A percentile compares a stretch with the other conserved stretches of the same genome.
Evolutionary conservation across 2,797 vertebrate genomes (phyloP).

Genomic region (Sebastes diploproa): DNA sequence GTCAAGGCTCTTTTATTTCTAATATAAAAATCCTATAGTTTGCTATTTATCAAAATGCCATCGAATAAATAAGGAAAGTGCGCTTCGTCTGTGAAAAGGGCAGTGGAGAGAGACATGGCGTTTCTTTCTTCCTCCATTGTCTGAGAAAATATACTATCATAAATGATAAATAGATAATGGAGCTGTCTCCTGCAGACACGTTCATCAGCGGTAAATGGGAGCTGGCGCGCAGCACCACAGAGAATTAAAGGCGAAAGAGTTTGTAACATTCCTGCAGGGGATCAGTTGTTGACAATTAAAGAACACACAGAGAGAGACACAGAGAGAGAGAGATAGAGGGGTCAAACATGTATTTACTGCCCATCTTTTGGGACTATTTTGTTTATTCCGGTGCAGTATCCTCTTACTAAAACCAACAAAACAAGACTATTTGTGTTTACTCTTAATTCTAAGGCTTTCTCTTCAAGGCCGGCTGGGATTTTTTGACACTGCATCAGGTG

Average conservation of each 20-base stretch:
- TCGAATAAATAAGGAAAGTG: conserved; percentile 3
- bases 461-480: not conserved
- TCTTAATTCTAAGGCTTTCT: not conserved
- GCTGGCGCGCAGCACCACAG: conserved; percentile 71
- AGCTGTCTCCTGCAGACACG: conserved; percentile 76
- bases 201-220: conserved; percentile 77
- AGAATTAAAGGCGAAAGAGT: conserved; percentile 78
- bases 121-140: conserved; percentile 47
- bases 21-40: not conserved
- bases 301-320: conserved; percentile 43
- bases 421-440: not conserved
- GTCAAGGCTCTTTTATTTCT: not conserved
- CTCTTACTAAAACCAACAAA: not conserved
- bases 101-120: conserved; percentile 30
- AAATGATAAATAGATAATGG: conserved; percentile 85
- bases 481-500: not conserved
- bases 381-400: not conserved
- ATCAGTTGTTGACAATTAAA: conserved; percentile 83
- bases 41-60: conserved; percentile 35
- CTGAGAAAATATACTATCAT: conserved; percentile 66
- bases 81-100: conserved; percentile 19
- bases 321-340: not conserved
- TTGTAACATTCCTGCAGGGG: conserved; percentile 79
- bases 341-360: conserved; percentile 28
- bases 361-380: conserved; percentile 3